These are phyloP conservation scores for Azorinus chamasolen DNA, from an alignment of 2,888 invertebrate genomes.

Conservation along the genomic window DNA sequence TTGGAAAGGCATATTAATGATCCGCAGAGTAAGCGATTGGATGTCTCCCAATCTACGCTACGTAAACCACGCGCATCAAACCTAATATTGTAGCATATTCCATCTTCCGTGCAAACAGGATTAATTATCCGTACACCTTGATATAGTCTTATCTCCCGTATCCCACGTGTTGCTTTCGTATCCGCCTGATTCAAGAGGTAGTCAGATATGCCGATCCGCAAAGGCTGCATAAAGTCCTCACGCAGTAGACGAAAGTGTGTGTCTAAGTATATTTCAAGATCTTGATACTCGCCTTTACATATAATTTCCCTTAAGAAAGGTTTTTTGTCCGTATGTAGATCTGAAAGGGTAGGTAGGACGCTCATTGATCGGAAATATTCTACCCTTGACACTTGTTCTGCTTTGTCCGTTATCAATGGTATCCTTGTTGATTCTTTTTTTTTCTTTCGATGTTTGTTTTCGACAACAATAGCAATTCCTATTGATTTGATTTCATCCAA, in stretches of 20 bases:
- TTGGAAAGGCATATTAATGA: slow-evolving; percentile 91
- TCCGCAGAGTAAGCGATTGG: slow-evolving; percentile 90
- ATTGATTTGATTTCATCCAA: too few species aligned
- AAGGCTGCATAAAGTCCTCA: slow-evolving; percentile 93
- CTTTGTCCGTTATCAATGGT: too few species aligned
- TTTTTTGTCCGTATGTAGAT: neutral
- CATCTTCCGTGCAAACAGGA: slow-evolving; percentile 58
- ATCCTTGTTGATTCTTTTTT: too few species aligned
- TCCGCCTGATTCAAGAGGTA: slow-evolving; percentile 3
- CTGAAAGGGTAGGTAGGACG: slow-evolving; percentile 9
- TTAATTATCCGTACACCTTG: slow-evolving; percentile 69
- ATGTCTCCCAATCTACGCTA: slow-evolving; percentile 86
- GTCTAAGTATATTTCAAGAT: slow-evolving; percentile 91
- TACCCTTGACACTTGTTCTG: slow-evolving; percentile 13
- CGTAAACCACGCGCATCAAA: slow-evolving; percentile 41
- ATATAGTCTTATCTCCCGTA: slow-evolving; percentile 73
- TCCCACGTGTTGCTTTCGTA: neutral
- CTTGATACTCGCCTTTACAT: slow-evolving; percentile 89
- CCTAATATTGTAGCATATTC: slow-evolving; percentile 64
- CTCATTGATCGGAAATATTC: slow-evolving; percentile 27
- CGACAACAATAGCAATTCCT: too few species aligned
- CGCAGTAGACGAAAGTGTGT: slow-evolving; percentile 91
- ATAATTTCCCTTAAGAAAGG: slow-evolving; percentile 89
- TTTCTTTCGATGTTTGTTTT: too few species aligned
- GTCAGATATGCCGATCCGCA: slow-evolving; percentile 89